Evolutionary conservation across 2,888 invertebrate species (phyloP).

Genomic region (Drosophila quinaria): DNA sequence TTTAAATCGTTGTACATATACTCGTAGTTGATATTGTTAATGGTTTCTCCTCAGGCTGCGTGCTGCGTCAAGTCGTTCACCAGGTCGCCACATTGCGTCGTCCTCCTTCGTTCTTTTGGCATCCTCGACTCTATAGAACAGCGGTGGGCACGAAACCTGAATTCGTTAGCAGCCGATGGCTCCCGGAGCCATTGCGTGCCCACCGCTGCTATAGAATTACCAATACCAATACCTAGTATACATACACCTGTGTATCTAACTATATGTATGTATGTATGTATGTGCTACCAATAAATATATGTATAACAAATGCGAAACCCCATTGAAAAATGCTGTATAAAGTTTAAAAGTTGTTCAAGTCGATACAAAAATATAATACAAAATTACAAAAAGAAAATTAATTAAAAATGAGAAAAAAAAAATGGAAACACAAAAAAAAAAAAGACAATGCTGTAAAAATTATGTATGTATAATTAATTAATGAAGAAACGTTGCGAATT

Average conservation of each 20-base stretch:
- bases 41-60: constrained; percentile 55
- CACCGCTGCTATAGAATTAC: constrained; percentile 40
- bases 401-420: constrained; percentile 2
- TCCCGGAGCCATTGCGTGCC: too few species aligned
- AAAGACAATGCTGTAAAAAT: constrained; percentile 67
- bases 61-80: constrained; percentile 24
- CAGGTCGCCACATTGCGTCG: constrained; percentile 28
- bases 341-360: constrained; percentile 72
- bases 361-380: constrained; percentile 46
- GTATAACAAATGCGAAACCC: constrained; percentile 33
- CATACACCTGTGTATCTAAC: constrained; percentile 24
- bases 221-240: constrained; percentile 16
- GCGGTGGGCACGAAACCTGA: too few species aligned
- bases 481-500: constrained; percentile 69
- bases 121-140: constrained; percentile 50
- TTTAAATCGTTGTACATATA: constrained; percentile 65
- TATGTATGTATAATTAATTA: constrained; percentile 74
- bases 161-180: too few species aligned
- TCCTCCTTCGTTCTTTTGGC: constrained; percentile 35
- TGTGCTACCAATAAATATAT: constrained; percentile 43
- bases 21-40: constrained; percentile 63
- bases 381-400: constrained; percentile 19
- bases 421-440: constrained; percentile 25
- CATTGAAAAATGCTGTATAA: constrained; percentile 71
- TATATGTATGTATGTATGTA: constrained; percentile 10